Evolutionary conservation across 1,140 invertebrate genomes (phyloP).

Genomic region (Macrostomum lignano): DNA sequence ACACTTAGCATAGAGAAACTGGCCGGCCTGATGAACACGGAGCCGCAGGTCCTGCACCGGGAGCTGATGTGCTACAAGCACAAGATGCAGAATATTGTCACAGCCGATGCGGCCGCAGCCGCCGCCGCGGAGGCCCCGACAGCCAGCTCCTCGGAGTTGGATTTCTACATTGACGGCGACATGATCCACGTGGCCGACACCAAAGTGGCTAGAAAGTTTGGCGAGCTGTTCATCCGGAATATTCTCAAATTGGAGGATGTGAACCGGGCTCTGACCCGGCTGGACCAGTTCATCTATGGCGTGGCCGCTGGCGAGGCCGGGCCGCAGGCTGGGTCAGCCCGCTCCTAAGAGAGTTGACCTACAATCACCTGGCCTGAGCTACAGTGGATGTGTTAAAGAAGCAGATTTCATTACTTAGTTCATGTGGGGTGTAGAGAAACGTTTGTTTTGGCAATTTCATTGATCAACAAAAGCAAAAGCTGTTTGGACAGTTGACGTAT

Average conservation of each 20-base stretch:
- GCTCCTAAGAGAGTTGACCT: too few relatives aligned
- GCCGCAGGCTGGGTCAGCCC: too few relatives aligned
- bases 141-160: slow-evolving; percentile 73
- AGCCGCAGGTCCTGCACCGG: slow-evolving; percentile 42
- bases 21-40: slow-evolving; percentile 62
- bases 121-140: background rate
- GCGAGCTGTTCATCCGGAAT: slow-evolving; percentile 91
- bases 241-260: slow-evolving; percentile 90
- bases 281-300: too few relatives aligned
- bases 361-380: too few relatives aligned
- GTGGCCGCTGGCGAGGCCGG: too few relatives aligned
- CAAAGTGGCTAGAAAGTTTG: slow-evolving; percentile 84
- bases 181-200: slow-evolving; percentile 99
- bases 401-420: too few relatives aligned
- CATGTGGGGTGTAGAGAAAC: too few relatives aligned
- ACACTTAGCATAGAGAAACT: slow-evolving; percentile 73
- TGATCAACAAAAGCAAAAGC: too few relatives aligned
- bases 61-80: slow-evolving; percentile 67
- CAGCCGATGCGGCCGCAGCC: background rate
- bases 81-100: slow-evolving; percentile 8
- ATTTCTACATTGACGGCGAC: slow-evolving; percentile 94
- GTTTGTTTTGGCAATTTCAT: too few relatives aligned
- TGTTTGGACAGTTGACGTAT: too few relatives aligned
- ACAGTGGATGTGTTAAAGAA: too few relatives aligned
- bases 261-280: too few relatives aligned